Percentiles rank a stretch among this genome's conserved stretches.
These are phyloP conservation scores for Amphimedon queenslandica DNA, from an alignment of 37 sponge, comb jelly and placozoan genomes.

Conservation along the genomic window DNA sequence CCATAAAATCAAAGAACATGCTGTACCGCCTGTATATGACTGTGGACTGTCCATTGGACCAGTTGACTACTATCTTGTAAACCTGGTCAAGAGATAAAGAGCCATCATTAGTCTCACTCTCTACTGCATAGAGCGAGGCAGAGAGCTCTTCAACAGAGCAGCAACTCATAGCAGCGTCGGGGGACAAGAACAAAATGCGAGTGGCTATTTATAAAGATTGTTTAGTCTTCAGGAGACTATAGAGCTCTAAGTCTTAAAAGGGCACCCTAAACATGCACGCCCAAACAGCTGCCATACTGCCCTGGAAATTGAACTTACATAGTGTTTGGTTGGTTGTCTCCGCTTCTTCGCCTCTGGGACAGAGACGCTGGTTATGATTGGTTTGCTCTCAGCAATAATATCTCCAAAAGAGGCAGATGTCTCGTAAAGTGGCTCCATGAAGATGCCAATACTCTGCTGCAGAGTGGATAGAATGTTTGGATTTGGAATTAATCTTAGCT, in stretches of 20 bases:
- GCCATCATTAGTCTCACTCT: background rate
- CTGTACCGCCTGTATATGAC: constrained; percentile 73
- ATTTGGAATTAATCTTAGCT: too few species aligned
- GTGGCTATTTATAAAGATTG: too few species aligned
- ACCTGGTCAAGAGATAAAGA: constrained; percentile 30
- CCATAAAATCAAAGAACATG: constrained; percentile 83
- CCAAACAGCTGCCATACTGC: too few species aligned
- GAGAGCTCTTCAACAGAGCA: background rate
- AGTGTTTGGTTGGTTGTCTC: constrained; percentile 30
- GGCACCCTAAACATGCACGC: too few species aligned
- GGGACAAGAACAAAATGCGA: too few species aligned
- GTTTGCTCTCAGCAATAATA: background rate
- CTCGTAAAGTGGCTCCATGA: background rate
- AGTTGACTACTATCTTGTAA: constrained; percentile 81
- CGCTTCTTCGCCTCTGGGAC: constrained; percentile 41
- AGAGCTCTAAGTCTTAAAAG: too few species aligned
- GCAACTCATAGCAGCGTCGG: background rate
- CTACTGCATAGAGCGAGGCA: background rate
- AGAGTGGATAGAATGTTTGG: too few species aligned
- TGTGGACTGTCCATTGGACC: constrained; percentile 53
- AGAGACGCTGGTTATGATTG: background rate
- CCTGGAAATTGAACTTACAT: constrained; percentile 27
- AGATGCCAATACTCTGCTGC: too few species aligned
- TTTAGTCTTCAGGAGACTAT: too few species aligned
- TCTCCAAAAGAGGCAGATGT: background rate